Percentiles rank a stretch among this genome's conserved stretches.
Conservation (phyloP, 2,797 vertebrate genomes). For the Pyrocephalus nanus region DNA sequence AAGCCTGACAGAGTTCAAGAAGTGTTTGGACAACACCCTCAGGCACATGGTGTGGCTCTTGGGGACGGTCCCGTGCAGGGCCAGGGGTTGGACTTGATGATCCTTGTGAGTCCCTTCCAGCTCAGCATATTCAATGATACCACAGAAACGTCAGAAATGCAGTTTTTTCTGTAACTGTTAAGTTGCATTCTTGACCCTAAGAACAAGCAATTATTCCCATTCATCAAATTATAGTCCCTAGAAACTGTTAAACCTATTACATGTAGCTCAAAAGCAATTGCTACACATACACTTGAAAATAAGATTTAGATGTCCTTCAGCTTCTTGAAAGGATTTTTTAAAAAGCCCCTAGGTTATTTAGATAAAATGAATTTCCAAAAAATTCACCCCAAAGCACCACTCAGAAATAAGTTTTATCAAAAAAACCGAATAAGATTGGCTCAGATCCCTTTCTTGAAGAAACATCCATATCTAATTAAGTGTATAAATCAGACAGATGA, state of each 20-base stretch:
- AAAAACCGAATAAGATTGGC: background rate
- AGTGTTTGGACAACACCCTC: background rate
- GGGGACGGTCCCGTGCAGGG: accelerated
- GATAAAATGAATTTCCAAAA: background rate
- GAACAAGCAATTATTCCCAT: background rate
- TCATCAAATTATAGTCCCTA: background rate
- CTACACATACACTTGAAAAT: background rate
- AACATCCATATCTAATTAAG: background rate
- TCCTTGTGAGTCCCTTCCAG: background rate
- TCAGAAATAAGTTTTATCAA: slow-evolving; percentile 8
- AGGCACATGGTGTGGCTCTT: background rate
- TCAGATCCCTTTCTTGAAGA: background rate
- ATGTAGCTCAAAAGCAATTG: background rate
- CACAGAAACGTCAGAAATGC: background rate
- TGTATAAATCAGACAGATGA: background rate
- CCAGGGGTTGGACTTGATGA: background rate
- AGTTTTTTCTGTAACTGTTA: background rate
- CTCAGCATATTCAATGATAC: background rate
- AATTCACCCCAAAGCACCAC: background rate
- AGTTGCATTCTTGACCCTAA: background rate
- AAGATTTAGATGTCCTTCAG: background rate
- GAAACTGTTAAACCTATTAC: background rate
- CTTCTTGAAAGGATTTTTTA: background rate
- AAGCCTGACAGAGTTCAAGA: background rate
- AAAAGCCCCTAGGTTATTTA: background rate